These are phyloP conservation scores for Lophura swinhoii DNA, from an alignment of 2,797 vertebrate genomes.

Conservation along the genomic window DNA sequence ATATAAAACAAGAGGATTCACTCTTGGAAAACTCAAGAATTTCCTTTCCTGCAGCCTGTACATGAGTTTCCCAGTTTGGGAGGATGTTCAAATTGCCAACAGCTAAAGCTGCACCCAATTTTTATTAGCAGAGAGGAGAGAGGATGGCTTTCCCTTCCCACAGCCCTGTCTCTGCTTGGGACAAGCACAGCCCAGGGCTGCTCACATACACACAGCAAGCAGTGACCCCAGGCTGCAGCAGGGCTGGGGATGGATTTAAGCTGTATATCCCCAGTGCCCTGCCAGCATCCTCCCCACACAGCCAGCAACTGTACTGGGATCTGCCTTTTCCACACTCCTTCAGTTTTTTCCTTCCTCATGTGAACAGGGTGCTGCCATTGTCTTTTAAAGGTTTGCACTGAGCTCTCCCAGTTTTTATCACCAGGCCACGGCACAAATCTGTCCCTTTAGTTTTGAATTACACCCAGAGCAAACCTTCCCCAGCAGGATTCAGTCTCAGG, in stretches of 20 bases:
- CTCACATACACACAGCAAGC: background rate
- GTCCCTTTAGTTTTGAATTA: background rate
- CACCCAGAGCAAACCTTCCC: background rate
- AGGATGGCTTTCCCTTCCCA: background rate
- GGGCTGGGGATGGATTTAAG: background rate
- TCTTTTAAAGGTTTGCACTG: background rate
- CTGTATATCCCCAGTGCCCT: accelerated
- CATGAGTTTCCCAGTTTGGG: background rate
- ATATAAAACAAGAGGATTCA: background rate
- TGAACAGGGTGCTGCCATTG: background rate
- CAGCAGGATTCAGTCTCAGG: background rate
- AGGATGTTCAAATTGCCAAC: background rate
- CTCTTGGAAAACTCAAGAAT: background rate
- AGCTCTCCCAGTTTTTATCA: background rate
- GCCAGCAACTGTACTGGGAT: accelerated
- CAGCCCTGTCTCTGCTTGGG: background rate
- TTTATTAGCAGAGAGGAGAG: background rate
- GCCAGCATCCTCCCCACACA: background rate
- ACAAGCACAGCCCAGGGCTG: background rate
- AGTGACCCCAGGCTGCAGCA: background rate
- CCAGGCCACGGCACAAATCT: background rate
- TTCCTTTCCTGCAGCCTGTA: background rate
- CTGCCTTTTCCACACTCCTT: background rate
- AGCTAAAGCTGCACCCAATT: conserved; percentile 27
- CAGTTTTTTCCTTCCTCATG: accelerated